Conservation (phyloP, 1,140 invertebrate genomes). For the Philopotamus ludificatus region DNA sequence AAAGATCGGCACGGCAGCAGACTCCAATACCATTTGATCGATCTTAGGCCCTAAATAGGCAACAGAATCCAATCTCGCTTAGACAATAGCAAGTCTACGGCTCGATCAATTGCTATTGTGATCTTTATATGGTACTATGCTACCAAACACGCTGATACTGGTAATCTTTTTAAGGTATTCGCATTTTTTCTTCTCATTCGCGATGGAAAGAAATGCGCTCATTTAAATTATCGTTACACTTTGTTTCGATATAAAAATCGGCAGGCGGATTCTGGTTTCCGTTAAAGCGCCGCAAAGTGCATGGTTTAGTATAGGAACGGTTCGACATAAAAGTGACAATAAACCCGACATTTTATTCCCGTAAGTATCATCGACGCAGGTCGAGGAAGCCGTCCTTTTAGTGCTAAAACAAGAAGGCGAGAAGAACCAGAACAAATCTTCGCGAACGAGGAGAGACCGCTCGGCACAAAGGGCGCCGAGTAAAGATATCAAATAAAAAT, state of each 20-base stretch:
- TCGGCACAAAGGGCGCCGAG: no score
- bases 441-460: no score
- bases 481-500: no score
- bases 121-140: slow-evolving; percentile 33
- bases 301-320: not conserved
- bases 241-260: not conserved
- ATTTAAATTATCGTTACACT: slow-evolving; percentile 5
- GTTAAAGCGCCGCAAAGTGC: not conserved
- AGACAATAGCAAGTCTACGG: slow-evolving; percentile 17
- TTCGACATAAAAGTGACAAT: not conserved
- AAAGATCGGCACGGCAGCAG: not conserved
- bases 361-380: not conserved
- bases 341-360: not conserved
- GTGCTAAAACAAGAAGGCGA: not conserved
- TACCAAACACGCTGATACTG: not conserved
- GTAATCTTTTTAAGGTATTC: slow-evolving; percentile 22
- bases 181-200: slow-evolving; percentile 1
- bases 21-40: slow-evolving; percentile 21
- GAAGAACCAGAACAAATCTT: no score
- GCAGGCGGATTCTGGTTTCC: not conserved
- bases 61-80: slow-evolving; percentile 6
- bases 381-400: not conserved
- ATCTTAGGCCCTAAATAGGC: slow-evolving; percentile 24
- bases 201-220: not conserved
- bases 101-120: slow-evolving; percentile 36